Conservation (phyloP, 2,113 vertebrate genomes). For the Pituophis catenifer region DNA sequence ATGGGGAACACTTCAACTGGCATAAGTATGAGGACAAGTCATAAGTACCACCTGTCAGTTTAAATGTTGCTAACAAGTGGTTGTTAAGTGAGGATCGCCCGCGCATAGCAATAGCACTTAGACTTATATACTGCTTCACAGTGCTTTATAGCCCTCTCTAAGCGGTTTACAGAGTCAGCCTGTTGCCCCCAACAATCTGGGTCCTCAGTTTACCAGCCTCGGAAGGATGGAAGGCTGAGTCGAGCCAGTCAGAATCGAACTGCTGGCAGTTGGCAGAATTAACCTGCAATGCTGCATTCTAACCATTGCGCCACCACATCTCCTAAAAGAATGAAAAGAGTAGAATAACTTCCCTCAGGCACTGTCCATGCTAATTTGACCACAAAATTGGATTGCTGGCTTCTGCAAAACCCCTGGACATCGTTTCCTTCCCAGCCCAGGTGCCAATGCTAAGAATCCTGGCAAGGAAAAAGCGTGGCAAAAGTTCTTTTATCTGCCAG, state of each 20-base stretch:
- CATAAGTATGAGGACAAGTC: neutral
- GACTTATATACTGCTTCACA: too few species aligned
- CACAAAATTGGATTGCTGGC: neutral
- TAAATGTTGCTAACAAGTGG: neutral
- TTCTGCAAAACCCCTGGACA: neutral
- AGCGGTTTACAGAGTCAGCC: too few species aligned
- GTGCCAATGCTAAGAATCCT: neutral
- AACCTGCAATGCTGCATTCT: too few species aligned
- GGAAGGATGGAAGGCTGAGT: too few species aligned
- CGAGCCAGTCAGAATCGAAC: too few species aligned
- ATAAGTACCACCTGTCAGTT: neutral
- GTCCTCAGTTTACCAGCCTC: too few species aligned
- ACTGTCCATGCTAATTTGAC: neutral
- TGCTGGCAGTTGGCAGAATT: too few species aligned
- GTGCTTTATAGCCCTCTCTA: too few species aligned
- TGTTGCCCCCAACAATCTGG: too few species aligned
- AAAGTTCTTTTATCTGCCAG: neutral
- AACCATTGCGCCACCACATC: too few species aligned
- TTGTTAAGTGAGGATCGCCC: neutral
- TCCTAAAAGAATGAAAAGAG: neutral
- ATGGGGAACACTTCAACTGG: neutral
- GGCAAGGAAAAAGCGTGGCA: neutral
- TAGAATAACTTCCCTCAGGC: neutral
- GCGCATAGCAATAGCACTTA: neutral
- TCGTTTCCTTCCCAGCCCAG: neutral